Conservation (phyloP, 2,888 invertebrate species). For the Drosophila pegasa region DNA sequence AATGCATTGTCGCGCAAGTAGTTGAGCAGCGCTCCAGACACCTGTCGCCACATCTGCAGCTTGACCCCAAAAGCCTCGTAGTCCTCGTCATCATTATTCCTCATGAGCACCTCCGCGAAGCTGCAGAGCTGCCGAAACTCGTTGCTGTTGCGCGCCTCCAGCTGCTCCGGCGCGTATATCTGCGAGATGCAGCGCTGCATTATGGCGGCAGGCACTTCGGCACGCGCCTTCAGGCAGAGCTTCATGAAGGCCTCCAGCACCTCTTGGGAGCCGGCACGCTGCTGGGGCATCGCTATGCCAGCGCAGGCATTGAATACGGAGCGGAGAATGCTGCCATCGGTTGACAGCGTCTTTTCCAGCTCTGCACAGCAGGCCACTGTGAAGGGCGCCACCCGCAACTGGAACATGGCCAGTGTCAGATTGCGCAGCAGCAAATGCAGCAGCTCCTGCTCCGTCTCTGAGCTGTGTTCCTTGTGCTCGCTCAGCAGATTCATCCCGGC, state of each 20-base stretch:
- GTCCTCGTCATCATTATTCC: constrained; percentile 72
- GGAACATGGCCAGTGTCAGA: constrained; percentile 62
- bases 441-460: constrained; percentile 66
- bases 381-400: constrained; percentile 57
- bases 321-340: constrained; percentile 59
- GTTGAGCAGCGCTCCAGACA: constrained; percentile 65
- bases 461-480: constrained; percentile 23
- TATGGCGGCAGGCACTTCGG: constrained; percentile 67
- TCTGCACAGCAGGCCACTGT: constrained; percentile 61
- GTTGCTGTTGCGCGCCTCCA: constrained; percentile 42
- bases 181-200: constrained; percentile 67
- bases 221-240: constrained; percentile 62
- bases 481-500: constrained; percentile 63
- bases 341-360: constrained; percentile 54
- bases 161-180: constrained; percentile 60
- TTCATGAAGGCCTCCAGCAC: constrained; percentile 64
- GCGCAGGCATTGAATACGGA: constrained; percentile 64
- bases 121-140: constrained; percentile 62
- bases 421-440: constrained; percentile 68
- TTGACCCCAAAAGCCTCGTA: constrained; percentile 72
- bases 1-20: constrained; percentile 68
- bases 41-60: constrained; percentile 77
- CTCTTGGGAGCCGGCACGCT: constrained; percentile 27
- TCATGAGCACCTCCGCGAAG: constrained; percentile 68
- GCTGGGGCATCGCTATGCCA: neutral